Evolutionary conservation across 2,888 invertebrate genomes (phyloP).

Genomic region (Andrena marginata): DNA sequence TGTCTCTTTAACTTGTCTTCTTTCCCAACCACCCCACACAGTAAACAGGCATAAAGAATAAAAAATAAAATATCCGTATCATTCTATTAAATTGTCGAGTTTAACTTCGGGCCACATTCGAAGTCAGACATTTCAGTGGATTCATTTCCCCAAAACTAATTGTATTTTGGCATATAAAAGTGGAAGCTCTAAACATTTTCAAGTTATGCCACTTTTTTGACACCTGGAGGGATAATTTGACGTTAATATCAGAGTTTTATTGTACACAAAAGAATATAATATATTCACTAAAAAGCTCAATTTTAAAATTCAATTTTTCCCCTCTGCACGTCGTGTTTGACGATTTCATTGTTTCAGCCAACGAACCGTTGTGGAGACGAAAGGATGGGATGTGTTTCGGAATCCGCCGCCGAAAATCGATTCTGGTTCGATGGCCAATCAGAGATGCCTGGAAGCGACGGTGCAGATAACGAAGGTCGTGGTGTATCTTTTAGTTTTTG

Average conservation of each 20-base stretch:
- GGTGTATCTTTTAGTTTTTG: conserved; percentile 94
- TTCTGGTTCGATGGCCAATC: conserved; percentile 95
- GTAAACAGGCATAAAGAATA: neutral
- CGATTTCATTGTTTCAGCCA: conserved; percentile 86
- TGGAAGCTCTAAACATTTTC: too few species aligned
- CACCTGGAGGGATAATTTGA: too few species aligned
- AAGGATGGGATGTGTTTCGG: conserved; percentile 99
- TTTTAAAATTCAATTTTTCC: neutral
- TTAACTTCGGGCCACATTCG: neutral
- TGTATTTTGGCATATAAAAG: too few species aligned
- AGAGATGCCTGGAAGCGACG: conserved; percentile 94
- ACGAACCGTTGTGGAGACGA: conserved; percentile 93
- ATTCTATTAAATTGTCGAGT: neutral
- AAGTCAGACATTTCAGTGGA: too few species aligned
- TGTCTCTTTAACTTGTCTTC: neutral
- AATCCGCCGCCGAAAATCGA: conserved; percentile 95
- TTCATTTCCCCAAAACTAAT: too few species aligned
- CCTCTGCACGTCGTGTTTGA: too few species aligned
- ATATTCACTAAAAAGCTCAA: neutral
- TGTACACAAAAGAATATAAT: too few species aligned
- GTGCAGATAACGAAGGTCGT: conserved; percentile 93
- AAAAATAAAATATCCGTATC: neutral
- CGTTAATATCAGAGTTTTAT: too few species aligned
- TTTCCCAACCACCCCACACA: neutral
- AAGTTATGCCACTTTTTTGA: too few species aligned